These are phyloP conservation scores for Macrostomum cliftonense DNA, from an alignment of 2,888 invertebrate species.

Conservation along the genomic window DNA sequence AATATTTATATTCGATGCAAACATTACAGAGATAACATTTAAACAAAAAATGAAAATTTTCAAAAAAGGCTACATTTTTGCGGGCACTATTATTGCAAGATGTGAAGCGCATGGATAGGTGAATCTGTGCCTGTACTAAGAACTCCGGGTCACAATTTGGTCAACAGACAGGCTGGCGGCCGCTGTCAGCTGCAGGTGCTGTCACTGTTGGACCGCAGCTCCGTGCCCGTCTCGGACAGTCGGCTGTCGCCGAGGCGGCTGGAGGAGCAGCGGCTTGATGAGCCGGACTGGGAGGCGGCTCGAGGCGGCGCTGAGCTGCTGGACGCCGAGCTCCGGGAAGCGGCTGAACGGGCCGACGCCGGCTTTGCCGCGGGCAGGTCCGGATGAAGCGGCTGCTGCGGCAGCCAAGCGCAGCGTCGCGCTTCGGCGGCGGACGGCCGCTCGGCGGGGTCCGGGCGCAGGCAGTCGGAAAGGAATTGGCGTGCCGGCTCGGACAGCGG, in stretches of 20 bases:
- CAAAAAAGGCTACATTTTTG: too few relatives aligned
- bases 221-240: constrained; percentile 15
- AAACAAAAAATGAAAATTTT: too few relatives aligned
- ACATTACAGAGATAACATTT: too few relatives aligned
- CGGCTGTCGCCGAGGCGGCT: not conserved
- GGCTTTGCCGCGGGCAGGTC: constrained; percentile 37
- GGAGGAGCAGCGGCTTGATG: not conserved
- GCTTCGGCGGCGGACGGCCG: not conserved
- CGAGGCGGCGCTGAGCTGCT: not conserved
- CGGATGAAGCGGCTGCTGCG: constrained; percentile 32
- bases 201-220: constrained; percentile 18
- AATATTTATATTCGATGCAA: too few relatives aligned
- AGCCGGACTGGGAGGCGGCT: not conserved
- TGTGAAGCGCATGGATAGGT: too few relatives aligned
- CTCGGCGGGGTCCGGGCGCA: not conserved
- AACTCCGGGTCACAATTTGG: too few relatives aligned
- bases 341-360: constrained; percentile 14
- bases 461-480: not conserved
- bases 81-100: too few relatives aligned
- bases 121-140: too few relatives aligned
- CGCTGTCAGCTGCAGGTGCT: constrained; percentile 1
- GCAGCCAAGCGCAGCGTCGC: not conserved
- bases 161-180: not conserved
- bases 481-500: too few relatives aligned
- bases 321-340: constrained; percentile 5